Evolutionary conservation across 2,797 vertebrate genomes (phyloP).

Genomic region (Poecile montanus): DNA sequence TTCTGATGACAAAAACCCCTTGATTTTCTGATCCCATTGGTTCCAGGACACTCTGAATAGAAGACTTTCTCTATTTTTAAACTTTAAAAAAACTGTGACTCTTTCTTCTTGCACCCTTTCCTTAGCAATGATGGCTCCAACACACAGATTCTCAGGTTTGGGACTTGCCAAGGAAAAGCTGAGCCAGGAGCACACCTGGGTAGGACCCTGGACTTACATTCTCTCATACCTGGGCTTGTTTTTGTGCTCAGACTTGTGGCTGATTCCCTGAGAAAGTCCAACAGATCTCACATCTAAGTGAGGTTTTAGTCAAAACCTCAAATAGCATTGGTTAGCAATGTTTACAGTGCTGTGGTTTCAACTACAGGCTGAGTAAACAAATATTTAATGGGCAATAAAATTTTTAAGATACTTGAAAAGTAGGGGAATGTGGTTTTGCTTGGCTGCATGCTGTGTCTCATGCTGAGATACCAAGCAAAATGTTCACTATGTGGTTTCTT

Average conservation of each 20-base stretch:
- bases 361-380: constrained; percentile 23
- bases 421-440: constrained; percentile 36
- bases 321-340: background rate
- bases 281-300: background rate
- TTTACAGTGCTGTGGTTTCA: constrained; percentile 21
- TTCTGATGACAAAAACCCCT: accelerated
- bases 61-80: background rate
- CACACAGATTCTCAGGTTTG: accelerated
- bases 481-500: background rate
- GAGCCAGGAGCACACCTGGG: accelerated
- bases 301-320: constrained; percentile 46
- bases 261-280: background rate
- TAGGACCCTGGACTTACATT: background rate
- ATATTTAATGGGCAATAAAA: constrained; percentile 27
- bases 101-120: background rate
- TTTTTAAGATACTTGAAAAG: constrained; percentile 9
- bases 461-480: background rate
- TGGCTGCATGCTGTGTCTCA: background rate
- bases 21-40: background rate
- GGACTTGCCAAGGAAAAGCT: background rate
- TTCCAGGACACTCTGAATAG: background rate
- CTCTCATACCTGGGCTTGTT: background rate
- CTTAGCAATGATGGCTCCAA: background rate
- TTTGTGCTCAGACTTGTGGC: background rate
- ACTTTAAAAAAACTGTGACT: background rate